Evolutionary conservation across 2,888 invertebrate species (phyloP), one percentile per base, ranked within the genome.

Genomic region (Melinaea marsaeus): DNA sequence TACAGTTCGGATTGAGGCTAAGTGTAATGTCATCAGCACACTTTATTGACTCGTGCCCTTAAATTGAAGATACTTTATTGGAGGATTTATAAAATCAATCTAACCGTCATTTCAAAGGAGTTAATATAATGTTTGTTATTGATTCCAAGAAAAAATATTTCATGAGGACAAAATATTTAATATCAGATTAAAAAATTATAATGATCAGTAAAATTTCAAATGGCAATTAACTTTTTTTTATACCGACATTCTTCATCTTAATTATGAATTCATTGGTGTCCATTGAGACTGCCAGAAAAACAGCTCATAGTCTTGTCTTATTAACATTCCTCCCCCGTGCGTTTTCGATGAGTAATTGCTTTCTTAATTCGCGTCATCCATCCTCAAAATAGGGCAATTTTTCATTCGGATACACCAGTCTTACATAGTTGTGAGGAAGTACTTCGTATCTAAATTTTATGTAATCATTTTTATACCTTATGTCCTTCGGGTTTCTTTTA

Each of bases 331-430:
- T 78, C 86, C 88, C 88, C 82, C 81, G 88, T 85, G 78, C 83
- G 79, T 84, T 81, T 81, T 80, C 84, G 88, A 90, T 91, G 91
- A 91, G 90, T 88, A 89, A 91, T 91, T 90, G 89, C 90, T 87
- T 86, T 86, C 90, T 91, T 91, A 91, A 91, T 91, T 91, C 84
- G 79, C 84, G 86, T 85, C 91, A 91, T 91, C 87, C 87, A 90
- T 91, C 88, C 86, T 87, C 84, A 85, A 90, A 90, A 89, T 88
- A 84, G 85, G 83, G 87, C 81, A 80, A 90, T 90, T 89, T 90
- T 90, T 90, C 89, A 88, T 88, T 86, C 79, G 72, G 74, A 75
- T 83, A 79, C 80, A 75, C 80, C 68, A 74, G 70, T 71, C 76
- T 78, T 77, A 72, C 71, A 74, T 80, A 77, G 74, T 77, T 74